Base-by-base conservation (phyloP, 2,888 invertebrate genomes). In the Pterobdella sp. region DNA sequence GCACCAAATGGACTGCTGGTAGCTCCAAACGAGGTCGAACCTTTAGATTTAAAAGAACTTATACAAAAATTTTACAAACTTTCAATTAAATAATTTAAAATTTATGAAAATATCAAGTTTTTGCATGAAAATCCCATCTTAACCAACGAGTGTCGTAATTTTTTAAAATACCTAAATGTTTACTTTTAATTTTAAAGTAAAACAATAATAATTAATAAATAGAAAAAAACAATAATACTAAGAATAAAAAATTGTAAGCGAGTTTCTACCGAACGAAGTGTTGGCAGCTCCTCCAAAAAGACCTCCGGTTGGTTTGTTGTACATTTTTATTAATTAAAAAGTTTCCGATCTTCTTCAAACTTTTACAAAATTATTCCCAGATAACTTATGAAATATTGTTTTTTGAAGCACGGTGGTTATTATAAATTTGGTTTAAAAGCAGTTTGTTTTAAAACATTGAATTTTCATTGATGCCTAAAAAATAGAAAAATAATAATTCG, bases 221-320 rank as follows among this genome's bases (percentile, higher is more conserved):
- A 34, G 32, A 14, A 31, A 34, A 67, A 31, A 34, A 22, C n/a
- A 34, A n/a, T 35, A 26, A 36, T 26, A 32, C 35, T 29, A 31
- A 18, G 36, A 26, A 35, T 36, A 60, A n/a, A 66, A 0, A 14
- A n/a, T 18, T 22, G 26, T 31, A 31, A n/a, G n/a, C n/a, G n/a
- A n/a, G 37, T n/a, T 2, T 64, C 31, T 32, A 73, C 73, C 73
- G 64, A 73, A 73, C 35, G 73, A 65, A 34, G 74, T 71, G 37
- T 71, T 74, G 3, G 49, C 71, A 32, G 71, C 36, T 34, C 31
- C 37, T 18, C 70, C 70, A 66, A 74, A 74, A 32, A 70, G 66
- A 31, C 74, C 71, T 67, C 64, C 36, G n/a, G 70, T 71, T 34
- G 71, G 14, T 26, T 71, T 68, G 37, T 72, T 72, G n/a, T 26